A percentile compares a stretch with the other conserved stretches of the same genome.
Conservation (phyloP, 1,140 invertebrate genomes). For the Brachionus rubens region DNA sequence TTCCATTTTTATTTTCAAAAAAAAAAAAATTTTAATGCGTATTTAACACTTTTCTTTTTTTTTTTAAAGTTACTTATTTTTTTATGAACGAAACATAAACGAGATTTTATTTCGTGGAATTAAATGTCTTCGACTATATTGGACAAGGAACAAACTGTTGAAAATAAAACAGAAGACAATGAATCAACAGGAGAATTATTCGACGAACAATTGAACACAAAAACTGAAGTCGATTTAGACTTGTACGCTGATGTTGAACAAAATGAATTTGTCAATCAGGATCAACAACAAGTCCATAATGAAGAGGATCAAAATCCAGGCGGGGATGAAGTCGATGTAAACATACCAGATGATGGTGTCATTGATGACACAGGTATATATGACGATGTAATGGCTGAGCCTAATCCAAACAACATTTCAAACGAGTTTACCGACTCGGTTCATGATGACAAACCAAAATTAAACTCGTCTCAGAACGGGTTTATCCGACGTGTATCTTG, state of each 20-base stretch:
- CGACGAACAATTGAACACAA: neutral
- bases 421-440: neutral
- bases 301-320: neutral
- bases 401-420: neutral
- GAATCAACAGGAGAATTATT: neutral
- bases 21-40: too few species aligned
- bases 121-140: constrained; percentile 12
- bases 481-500: neutral
- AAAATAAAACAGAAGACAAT: neutral
- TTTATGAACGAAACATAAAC: neutral
- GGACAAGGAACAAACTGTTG: neutral
- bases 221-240: constrained; percentile 36
- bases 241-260: constrained; percentile 37
- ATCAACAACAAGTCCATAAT: neutral
- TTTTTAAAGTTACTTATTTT: neutral
- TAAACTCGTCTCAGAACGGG: neutral
- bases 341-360: constrained; percentile 11
- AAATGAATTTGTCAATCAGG: neutral
- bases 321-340: neutral
- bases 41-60: too few species aligned
- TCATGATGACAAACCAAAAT: neutral
- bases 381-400: constrained; percentile 41
- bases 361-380: constrained; percentile 26
- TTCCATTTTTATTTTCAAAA: too few species aligned
- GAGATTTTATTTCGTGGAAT: too few species aligned